A percentile compares a stretch with the other conserved stretches of the same genome.
Evolutionary conservation across 2,888 invertebrate species (phyloP).

Genomic region (Leucophenga montana): DNA sequence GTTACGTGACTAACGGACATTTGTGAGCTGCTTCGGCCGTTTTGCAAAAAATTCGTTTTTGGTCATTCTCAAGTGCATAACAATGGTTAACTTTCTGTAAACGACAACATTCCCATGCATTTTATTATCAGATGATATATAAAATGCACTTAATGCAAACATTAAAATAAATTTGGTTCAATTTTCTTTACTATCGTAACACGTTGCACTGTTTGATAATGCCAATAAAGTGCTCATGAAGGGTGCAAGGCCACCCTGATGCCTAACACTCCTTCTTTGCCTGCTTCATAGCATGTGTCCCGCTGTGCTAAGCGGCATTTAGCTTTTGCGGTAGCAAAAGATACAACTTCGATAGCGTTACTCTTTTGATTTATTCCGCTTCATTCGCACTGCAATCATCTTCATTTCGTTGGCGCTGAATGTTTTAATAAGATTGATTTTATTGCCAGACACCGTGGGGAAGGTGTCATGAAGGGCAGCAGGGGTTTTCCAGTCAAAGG

Average conservation of each 20-base stretch:
- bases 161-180: no score
- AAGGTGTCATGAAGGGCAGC: neutral
- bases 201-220: constrained; percentile 52
- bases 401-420: constrained; percentile 56
- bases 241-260: constrained; percentile 1
- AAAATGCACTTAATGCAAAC: no score
- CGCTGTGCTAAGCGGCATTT: constrained; percentile 64
- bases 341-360: constrained; percentile 27
- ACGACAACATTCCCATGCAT: no score
- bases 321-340: constrained; percentile 30
- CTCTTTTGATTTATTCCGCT: constrained; percentile 60
- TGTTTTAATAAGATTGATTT: constrained; percentile 71
- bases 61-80: no score
- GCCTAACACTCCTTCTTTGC: neutral
- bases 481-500: constrained; percentile 58
- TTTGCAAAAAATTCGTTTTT: no score
- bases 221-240: constrained; percentile 56
- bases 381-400: constrained; percentile 10
- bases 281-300: constrained; percentile 44
- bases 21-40: no score
- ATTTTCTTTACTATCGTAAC: no score
- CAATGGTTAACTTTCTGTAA: no score
- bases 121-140: no score
- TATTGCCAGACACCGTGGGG: constrained; percentile 56
- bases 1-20: no score